Base-by-base conservation (phyloP, 2,797 vertebrate genomes). In the Taenioides sp. region DNA sequence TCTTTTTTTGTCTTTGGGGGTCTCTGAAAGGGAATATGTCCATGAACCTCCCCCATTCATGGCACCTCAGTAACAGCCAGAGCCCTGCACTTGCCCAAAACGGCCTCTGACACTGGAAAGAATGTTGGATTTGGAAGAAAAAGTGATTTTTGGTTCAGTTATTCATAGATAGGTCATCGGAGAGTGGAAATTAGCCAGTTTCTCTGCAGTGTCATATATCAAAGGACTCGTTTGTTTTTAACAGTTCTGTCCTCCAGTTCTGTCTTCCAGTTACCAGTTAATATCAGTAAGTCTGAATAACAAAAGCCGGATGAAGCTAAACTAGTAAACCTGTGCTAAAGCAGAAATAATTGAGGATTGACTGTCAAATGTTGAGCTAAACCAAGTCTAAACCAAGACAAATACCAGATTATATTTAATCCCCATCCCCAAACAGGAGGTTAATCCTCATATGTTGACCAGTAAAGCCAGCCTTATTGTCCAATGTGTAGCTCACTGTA, bases 21-120 rank as follows among this genome's bases (percentile, higher is more conserved):
- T 43, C 22, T 84, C 22, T 83, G 78, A 86, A 89, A 84, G 73
- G 76, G 80, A 66, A 84, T 88, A 84, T 78, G 59, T 64, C 54
- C 62, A 23, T 57, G 74, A 78, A 64, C 66, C 70, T 59, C 40
- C 67, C 74, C 71, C 63, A 68, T 74, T 68, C 61, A 34, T 71
- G 43, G 47, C 64, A 75, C 73, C 65, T 76, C 47, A 70, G 18
- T 47, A 73, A 71, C 61, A 22, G 71, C 27, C 37, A 65, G 74
- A 80, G 74, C 58, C 20, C 57, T 60, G 28, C n/a, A 20, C 52
- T 2, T 4, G 65, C 63, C 79, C 73, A 28, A 75, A 78, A 76
- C 63, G 72, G 52, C 62, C 37, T 57, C 31, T 77, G 43, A 59
- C 70, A 34, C 25, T 59, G 50, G 28, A 14, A 12, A 60, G 47